phyloP scores from a whole-genome alignment of 2,113 vertebrate species.

The Poeciliopsis prolifica region DNA sequence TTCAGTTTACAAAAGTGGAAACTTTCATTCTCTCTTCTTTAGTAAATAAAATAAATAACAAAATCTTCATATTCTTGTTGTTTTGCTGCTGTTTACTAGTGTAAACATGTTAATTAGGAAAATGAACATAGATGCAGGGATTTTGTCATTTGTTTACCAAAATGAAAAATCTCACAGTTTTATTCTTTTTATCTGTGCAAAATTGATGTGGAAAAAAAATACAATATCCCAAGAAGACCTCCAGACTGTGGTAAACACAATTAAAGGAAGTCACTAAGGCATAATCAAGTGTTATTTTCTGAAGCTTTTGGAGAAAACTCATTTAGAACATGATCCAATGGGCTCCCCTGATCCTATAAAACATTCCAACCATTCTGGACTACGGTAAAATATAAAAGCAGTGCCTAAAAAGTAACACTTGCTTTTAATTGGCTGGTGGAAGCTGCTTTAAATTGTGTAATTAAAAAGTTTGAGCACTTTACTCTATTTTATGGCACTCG shows the following conservation, averaged over 20 bases:
- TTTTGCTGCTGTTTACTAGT: conserved; percentile 16
- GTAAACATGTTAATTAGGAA: conserved; percentile 20
- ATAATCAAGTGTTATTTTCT: conserved; percentile 18
- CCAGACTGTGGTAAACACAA: conserved; percentile 35
- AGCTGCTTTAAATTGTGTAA: conserved; percentile 63
- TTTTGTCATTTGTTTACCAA: conserved; percentile 27
- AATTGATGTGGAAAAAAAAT: conserved; percentile 28
- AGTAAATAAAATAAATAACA: conserved; percentile 7
- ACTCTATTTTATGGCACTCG: conserved; percentile 60
- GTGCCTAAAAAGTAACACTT: conserved; percentile 50
- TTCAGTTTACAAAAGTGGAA: not conserved
- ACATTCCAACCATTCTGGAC: conserved; percentile 4
- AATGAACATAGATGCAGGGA: conserved; percentile 27
- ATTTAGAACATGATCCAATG: conserved; percentile 7
- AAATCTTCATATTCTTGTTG: conserved; percentile 7
- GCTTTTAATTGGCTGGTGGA: conserved; percentile 62
- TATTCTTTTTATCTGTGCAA: conserved; percentile 29
- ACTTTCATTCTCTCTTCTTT: not conserved
- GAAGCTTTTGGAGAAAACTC: conserved; percentile 11
- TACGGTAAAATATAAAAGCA: conserved; percentile 37
- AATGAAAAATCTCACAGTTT: conserved; percentile 36
- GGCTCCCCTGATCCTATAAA: conserved; percentile 29
- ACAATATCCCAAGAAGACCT: not conserved
- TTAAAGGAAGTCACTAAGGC: conserved; percentile 30
- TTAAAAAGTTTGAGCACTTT: conserved; percentile 69